Base-by-base conservation (phyloP, 2,113 vertebrate species). In the Zosterops borbonicus region DNA sequence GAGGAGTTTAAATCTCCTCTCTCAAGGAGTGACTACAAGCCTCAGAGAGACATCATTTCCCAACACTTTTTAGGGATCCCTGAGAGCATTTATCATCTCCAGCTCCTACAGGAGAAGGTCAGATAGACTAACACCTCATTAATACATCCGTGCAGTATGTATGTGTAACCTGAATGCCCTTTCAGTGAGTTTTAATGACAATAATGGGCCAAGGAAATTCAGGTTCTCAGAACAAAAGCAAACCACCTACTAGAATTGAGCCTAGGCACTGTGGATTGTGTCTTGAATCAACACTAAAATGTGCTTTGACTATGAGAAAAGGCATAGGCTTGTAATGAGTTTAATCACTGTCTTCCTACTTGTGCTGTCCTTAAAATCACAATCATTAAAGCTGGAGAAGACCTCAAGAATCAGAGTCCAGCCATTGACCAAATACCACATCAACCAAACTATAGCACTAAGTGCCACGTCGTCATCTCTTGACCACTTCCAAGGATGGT, bases 401-500 rank as follows among this genome's bases (percentile, higher is more conserved):
- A 67, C 6, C 19, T 59, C 60, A 50, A 81, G 53, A 71, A 52
- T 50, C 53, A 25, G 9, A 52, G 55, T 75, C 39, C 16, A 39
- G 5, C 28, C 2, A 1, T 3, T 39, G 28, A 47, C 24, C 41
- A 39, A 75, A 82, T 28, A 47, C n/a, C 24, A 41, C 17, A n/a
- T 41, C 46, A 53, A 53, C 46, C 9, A 75, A 59, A 75, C 29
- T 16, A 29, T 1, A 60, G 33, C 22, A 39, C 19, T 24, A 28
- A 78, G n/a, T 20, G 41, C 39, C 19, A 75, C 0, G 0, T 50
- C 2, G 1, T 75, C 10, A 46, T 82, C 75, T 60, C 53, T n/a
- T 60, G 33, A 67, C 53, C 28, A 12, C 39, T 53, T 82, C 13
- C 46, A 75, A 28, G 25, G 23, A 25, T 53, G 19, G n/a, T 53